Evolutionary conservation across 35 echinoderm and acorn worm species (phyloP), one percentile per base, ranked within the genome.

Genomic region (Anneissia japonica): DNA sequence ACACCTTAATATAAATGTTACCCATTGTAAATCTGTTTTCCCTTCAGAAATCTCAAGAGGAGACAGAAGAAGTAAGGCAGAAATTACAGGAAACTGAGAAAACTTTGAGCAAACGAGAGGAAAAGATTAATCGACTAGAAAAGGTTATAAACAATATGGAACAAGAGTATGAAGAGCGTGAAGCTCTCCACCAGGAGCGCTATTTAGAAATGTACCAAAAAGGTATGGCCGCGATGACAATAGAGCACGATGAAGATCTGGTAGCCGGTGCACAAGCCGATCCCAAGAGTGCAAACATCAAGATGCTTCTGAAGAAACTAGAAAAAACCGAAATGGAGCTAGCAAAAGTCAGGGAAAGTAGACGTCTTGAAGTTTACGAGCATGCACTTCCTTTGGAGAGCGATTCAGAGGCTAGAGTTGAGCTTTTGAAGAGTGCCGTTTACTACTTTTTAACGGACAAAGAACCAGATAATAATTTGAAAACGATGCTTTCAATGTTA

Each of bases 201-300:
- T 90, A 90, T 74, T 46, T 90, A n/a, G 81, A 84, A 29, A 90
- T 84, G 88, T 90, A 90, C 21, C 80, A 84, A 46, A 90, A 90
- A 40, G 88, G 88, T 77, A 32, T 26, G 81, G 26, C 30, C 2
- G 37, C 9, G 35, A 46, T 78, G 45, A 35, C 78, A 19, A 84
- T 90, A 40, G 88, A 90, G 31, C 80, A 79, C 46, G 88, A 90
- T 38, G 88, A 90, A 64, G 82, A 90, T n/a, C 16, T 90, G 7
- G 75, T 90, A 3, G 72, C 75, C 0, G 74, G 77, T 13, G 82
- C 81, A n/a, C 76, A 37, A 32, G 64, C 72, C 0, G 40, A 76
- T 41, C 38, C 39, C 21, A 40, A 76, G 34, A 75, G 84, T 55
- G 81, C 55, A 34, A 74, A 72, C 38, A 79, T 33, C 39, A 83